phyloP scores from a whole-genome alignment of 2,888 invertebrate species.

The Trissolcus brochymenae region DNA sequence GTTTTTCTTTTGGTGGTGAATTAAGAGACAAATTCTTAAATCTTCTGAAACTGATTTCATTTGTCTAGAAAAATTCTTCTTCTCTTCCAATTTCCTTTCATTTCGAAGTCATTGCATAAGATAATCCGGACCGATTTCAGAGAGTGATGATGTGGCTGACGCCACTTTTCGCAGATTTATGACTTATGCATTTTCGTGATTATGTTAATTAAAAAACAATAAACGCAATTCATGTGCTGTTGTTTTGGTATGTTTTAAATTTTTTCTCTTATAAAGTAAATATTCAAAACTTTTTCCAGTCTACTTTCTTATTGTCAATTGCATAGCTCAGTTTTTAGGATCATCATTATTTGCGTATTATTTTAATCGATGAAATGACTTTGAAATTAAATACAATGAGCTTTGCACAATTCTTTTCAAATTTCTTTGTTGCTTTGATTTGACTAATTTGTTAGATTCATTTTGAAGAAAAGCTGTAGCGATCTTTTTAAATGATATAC shows the following conservation, averaged over 20 bases:
- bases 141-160: conserved; percentile 35
- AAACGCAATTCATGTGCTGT: conserved; percentile 21
- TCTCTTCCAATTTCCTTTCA: not conserved
- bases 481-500: conserved; percentile 78
- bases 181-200: conserved; percentile 37
- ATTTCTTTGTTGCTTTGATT: no score
- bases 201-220: conserved; percentile 42
- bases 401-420: no score
- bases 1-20: not conserved
- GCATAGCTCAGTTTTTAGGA: no score
- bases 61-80: no score
- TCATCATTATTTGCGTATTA: no score
- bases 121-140: conserved; percentile 16
- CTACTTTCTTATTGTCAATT: no score
- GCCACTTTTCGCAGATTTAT: conserved; percentile 36
- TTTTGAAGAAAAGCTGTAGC: not conserved
- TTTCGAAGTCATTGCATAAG: not conserved
- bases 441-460: no score
- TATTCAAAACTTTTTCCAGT: no score
- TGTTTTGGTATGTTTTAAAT: conserved; percentile 6
- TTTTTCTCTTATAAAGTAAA: conserved; percentile 3
- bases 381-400: no score
- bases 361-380: no score
- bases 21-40: not conserved
- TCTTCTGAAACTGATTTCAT: no score